Base-by-base conservation (phyloP, 2,888 invertebrate species). In the Lycaena phlaeas region DNA sequence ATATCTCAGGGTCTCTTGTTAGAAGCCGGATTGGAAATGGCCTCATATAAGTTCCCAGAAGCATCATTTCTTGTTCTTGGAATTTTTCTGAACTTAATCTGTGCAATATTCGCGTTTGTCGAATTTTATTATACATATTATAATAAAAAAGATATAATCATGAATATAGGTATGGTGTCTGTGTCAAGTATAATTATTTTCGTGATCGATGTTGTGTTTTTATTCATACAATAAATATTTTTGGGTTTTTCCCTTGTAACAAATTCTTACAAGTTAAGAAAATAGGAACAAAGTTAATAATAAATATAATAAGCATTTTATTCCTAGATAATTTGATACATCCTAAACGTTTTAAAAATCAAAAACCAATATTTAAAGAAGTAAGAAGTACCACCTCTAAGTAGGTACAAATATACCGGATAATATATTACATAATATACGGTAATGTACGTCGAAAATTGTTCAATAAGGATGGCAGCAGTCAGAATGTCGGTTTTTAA, bases 1-100 rank as follows among this genome's bases (percentile, higher is more conserved):
- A 39, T 71, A 2, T 54, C 59, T 1, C 41, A 73, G 1, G 76
- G 73, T 1, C 57, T 76, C 14, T 45, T 74, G 2, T 25, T 73
- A 2, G 72, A 77, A 46, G 57, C 56, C 3, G 71, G 61, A 3
- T 41, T 77, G 2, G 42, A 51, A 1, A 28, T 60, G 1, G 1
- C 47, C 1, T 46, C 60, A 2, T 58, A 68, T 36, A 44, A 46
- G 18, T 53, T 54, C 14, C 43, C 68, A n/a, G 63, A 61, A 41
- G 38, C 34, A 5, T 40, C 45, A 1, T 60, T 67, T n/a, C 45
- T 71, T 5, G 12, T 50, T 2, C 28, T 45, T 10, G 69, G 61
- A 1, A 46, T 59, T 2, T 1, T 54, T 7, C 44, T 68, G 0
- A 66, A 64, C 43, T 0, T 59, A 0, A 0, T 62, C 2, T 55